A percentile compares a stretch with the other conserved stretches of the same genome.
Evolutionary conservation across 2,797 vertebrate genomes (phyloP).

Genomic region (Enteromius thamalakanensis): DNA sequence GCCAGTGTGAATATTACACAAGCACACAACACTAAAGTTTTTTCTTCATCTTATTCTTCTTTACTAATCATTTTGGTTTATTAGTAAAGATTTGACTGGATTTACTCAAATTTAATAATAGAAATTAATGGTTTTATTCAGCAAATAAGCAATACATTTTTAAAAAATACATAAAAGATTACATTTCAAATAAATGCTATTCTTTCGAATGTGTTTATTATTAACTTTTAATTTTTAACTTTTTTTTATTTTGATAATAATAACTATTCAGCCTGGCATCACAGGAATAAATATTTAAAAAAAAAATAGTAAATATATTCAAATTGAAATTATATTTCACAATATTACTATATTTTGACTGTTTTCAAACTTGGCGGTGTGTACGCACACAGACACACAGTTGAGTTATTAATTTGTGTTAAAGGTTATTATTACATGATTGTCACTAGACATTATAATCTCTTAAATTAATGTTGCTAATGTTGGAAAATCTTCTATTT

Average conservation of each 20-base stretch:
- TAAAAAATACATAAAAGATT: not conserved
- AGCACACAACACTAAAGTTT: constrained; percentile 16
- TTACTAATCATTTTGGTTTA: not conserved
- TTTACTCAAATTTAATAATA: not conserved
- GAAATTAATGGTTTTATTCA: not conserved
- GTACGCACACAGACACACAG: not conserved
- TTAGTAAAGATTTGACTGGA: not conserved
- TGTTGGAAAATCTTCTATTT: constrained; percentile 58
- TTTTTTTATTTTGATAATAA: not conserved
- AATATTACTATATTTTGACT: not conserved
- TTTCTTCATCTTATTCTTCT: not conserved
- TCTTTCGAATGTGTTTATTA: not conserved
- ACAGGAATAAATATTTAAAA: not conserved
- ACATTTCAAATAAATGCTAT: not conserved
- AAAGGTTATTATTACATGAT: not conserved
- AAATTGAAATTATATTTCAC: not conserved
- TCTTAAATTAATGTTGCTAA: constrained; percentile 38
- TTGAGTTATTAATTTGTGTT: constrained; percentile 6
- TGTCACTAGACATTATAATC: constrained; percentile 5
- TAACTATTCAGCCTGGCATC: not conserved
- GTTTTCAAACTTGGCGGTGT: not conserved
- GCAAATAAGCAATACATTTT: not conserved
- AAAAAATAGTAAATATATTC: not conserved
- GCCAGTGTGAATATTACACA: constrained; percentile 16
- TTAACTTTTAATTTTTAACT: not conserved